These are phyloP conservation scores for Melanostoma mellinum DNA, from an alignment of 2,888 invertebrate genomes.

Conservation along the genomic window DNA sequence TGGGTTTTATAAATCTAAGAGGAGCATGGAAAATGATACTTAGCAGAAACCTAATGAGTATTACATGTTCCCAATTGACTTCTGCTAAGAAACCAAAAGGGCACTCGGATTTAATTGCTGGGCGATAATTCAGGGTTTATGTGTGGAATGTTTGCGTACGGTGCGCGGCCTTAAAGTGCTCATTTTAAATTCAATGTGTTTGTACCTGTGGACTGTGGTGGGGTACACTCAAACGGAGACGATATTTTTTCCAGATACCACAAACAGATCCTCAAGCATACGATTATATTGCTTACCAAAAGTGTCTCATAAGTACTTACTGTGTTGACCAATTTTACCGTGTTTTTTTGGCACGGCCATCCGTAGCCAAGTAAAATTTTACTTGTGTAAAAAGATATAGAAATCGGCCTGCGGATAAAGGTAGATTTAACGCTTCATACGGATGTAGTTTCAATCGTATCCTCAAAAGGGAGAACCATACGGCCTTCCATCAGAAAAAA, in stretches of 20 bases:
- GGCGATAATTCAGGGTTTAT: conserved; percentile 24
- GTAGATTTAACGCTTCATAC: too few species aligned
- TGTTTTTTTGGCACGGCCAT: too few species aligned
- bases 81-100: conserved; percentile 59
- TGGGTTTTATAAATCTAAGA: conserved; percentile 4
- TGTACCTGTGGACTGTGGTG: not conserved
- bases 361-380: too few species aligned
- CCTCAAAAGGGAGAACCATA: too few species aligned
- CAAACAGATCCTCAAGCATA: too few species aligned
- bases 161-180: conserved; percentile 43
- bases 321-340: too few species aligned
- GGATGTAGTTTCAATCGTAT: too few species aligned
- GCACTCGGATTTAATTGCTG: conserved; percentile 62
- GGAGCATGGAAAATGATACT: conserved; percentile 38
- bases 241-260: not conserved
- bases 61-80: conserved; percentile 71
- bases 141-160: not conserved
- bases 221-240: not conserved
- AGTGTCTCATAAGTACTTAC: too few species aligned
- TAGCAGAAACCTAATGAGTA: conserved; percentile 62
- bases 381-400: too few species aligned
- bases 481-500: too few species aligned
- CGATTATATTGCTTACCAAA: too few species aligned
- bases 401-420: too few species aligned
- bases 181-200: not conserved